Percentiles rank a stretch among this genome's conserved stretches.
These are phyloP conservation scores for Eptesicus fuscus DNA, from an alignment of 2,113 vertebrate genomes.

Conservation along the genomic window DNA sequence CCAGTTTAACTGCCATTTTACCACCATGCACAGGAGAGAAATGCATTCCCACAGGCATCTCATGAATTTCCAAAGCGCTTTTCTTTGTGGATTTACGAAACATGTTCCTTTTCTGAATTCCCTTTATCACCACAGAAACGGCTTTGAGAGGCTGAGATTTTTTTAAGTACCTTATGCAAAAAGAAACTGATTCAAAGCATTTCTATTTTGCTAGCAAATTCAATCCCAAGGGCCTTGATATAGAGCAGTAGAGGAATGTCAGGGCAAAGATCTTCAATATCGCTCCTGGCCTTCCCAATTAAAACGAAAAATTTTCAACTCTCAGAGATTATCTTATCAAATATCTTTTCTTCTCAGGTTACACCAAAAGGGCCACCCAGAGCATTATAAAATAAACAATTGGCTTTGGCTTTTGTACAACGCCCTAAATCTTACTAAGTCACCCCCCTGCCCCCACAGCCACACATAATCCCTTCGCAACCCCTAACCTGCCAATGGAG, in stretches of 20 bases:
- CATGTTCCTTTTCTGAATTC: slow-evolving; percentile 29
- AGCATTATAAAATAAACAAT: not conserved
- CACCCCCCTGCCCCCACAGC: not conserved
- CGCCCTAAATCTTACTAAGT: not conserved
- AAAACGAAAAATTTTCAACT: not conserved
- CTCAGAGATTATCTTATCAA: not conserved
- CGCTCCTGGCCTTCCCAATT: not conserved
- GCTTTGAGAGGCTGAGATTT: slow-evolving; percentile 6
- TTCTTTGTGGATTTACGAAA: slow-evolving; percentile 58
- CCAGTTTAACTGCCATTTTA: slow-evolving; percentile 69
- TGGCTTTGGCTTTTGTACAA: not conserved
- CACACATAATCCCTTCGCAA: not conserved
- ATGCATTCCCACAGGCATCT: slow-evolving; percentile 45
- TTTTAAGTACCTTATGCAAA: not conserved
- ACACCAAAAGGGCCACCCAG: not conserved
- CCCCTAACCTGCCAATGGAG: not conserved
- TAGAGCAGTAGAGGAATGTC: not conserved
- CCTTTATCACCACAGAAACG: slow-evolving; percentile 47
- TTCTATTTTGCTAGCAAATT: not conserved
- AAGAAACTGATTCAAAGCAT: slow-evolving; percentile 2
- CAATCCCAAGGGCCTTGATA: not conserved
- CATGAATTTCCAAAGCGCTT: slow-evolving; percentile 46
- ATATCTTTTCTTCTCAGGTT: not conserved
- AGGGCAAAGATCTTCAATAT: not conserved
- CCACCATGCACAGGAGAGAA: not conserved